Base-by-base conservation (phyloP, 2,888 invertebrate species). In the Galeopsomyia nigrocyanea region DNA sequence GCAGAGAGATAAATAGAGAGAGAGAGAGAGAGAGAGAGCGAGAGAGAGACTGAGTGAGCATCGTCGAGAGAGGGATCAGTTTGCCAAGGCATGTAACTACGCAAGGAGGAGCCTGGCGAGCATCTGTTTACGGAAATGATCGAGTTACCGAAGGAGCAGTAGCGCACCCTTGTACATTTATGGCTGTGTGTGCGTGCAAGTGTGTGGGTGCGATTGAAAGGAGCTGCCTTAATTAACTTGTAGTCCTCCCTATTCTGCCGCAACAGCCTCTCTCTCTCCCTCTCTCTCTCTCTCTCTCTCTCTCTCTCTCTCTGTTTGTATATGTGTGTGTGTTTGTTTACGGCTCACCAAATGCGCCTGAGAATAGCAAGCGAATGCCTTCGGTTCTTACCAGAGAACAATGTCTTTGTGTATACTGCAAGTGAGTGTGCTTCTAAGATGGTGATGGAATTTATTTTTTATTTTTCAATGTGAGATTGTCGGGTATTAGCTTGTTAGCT, bases 181-280 rank as follows among this genome's bases (percentile, higher is more conserved):
- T 19, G 19, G 7, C 53, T 53, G 10, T 53, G 53, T 53, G 53
- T 17, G 53, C 5, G 53, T 31, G 16, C 1, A 2, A 21, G 55
- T 51, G 39, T 47, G 57, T 56, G 51, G 58, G 53, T 71, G 62
- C 68, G 21, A 68, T 51, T 78, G 78, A 80, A 81, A 78, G 80
- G 77, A 79, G 78, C 74, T 71, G 69, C 75, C 78, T 79, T 81
- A 80, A 81, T 81, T 79, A 80, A 79, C 76, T 77, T 76, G 77
- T 64, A 68, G 49, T 3, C 16, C 13, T 26, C 46, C n/a, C 46
- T 39, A n/a, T 46, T 21, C 39, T 31, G 50, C 51, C 14, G 63
- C 51, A 63, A 51, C 63, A 13, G 31, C 17, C 65, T 16, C 47
- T 17, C 21, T 17, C 58, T 39, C n/a, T 5, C 51, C 22, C 31